Base-by-base conservation (phyloP, 1,140 invertebrate genomes). In the Hylaeus anthracinus region DNA sequence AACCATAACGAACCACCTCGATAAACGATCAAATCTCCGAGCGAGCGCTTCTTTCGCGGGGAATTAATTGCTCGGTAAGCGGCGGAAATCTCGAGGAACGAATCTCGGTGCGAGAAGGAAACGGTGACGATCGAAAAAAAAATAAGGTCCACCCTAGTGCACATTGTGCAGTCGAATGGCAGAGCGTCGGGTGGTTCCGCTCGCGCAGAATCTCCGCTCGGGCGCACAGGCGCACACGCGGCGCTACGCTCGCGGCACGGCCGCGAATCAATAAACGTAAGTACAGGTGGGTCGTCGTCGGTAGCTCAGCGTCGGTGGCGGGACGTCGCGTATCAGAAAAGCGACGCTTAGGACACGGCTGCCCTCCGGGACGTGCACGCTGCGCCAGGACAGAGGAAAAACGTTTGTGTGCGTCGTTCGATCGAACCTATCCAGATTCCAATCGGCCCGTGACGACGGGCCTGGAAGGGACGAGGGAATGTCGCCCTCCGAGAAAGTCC, bases 271-370 rank as follows among this genome's bases (percentile, higher is more conserved):
- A 90, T 90, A 90, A 90, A 81, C 83, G 83, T 85, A 64, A 90
- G 89, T 82, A 85, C 89, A 90, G 90, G 88, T 90, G 86, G 88
- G 87, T 90, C 87, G 88, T 89, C 87, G 88, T 85, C 82, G 88
- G 82, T 82, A 84, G 72, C 83, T 61, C 67, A 82, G 65, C 82
- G 81, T 69, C 74, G 79, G 83, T 78, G 86, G 66, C 48, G 72
- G 85, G 78, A 72, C 83, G 77, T 69, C 82, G 86, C 79, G 72
- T 64, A 79, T 86, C 63, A 72, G 80, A 79, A 26, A 79, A 87
- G 79, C 72, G 81, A 83, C 79, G 71, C 75, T 55, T 72, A 82
- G n/a, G 81, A 74, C 69, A 86, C 84, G 64, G 37, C 56, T 39
- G 39, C n/a, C 26, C 58, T 55, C 26, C 55, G 55, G 55, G 15